Percentiles rank a stretch among this genome's conserved stretches.
Conservation (phyloP, 2,888 invertebrate species). For the Cataglyphis altisquamis region DNA sequence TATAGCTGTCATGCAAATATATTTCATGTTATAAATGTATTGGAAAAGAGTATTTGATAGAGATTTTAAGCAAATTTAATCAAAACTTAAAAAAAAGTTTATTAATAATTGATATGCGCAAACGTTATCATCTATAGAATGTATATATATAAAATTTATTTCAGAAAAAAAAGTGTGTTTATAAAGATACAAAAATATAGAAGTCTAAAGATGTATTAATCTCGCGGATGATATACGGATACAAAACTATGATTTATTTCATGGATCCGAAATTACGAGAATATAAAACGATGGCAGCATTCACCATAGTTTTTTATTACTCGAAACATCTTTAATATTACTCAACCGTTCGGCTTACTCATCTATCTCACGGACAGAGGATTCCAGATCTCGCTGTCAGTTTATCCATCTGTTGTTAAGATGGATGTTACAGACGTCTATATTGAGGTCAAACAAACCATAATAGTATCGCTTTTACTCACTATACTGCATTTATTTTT, state of each 20-base stretch:
- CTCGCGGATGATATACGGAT: constrained; percentile 24
- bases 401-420: constrained; percentile 56
- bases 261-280: constrained; percentile 35
- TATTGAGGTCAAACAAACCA: constrained; percentile 53
- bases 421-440: constrained; percentile 49
- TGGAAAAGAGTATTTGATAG: not conserved
- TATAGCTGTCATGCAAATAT: not conserved
- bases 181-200: not conserved
- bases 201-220: constrained; percentile 25
- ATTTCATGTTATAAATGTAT: not conserved
- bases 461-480: constrained; percentile 32
- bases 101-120: not conserved
- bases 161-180: not conserved
- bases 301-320: constrained; percentile 49
- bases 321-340: constrained; percentile 52
- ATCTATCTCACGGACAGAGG: constrained; percentile 51
- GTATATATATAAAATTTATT: not conserved
- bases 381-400: constrained; percentile 52
- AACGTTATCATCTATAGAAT: no score
- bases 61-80: not conserved
- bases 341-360: constrained; percentile 47
- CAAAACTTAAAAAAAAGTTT: not conserved
- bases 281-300: constrained; percentile 43
- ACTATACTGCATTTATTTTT: constrained; percentile 18
- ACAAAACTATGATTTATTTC: constrained; percentile 46